phyloP scores from a whole-genome alignment of 1,140 invertebrate genomes.

The Drosophila insularis region DNA sequence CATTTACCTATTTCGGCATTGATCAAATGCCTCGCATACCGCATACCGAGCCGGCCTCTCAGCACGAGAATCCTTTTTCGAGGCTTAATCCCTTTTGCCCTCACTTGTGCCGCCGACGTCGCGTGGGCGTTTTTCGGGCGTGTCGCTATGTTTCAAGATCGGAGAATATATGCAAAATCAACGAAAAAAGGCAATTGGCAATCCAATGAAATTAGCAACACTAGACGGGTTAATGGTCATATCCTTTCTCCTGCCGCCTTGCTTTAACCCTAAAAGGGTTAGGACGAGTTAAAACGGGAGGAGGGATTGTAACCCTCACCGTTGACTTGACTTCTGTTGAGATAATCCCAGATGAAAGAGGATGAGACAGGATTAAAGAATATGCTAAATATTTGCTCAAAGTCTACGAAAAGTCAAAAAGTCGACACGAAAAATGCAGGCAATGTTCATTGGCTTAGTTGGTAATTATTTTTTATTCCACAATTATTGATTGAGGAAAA shows the following conservation, averaged over 20 bases:
- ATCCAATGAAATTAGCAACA: constrained; percentile 78
- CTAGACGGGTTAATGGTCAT: constrained; percentile 76
- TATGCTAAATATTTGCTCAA: constrained; percentile 17
- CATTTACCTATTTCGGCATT: constrained; percentile 34
- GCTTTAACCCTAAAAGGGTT: constrained; percentile 8
- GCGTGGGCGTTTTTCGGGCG: constrained; percentile 64
- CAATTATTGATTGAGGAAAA: too few species aligned
- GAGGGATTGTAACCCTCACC: constrained; percentile 26
- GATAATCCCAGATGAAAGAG: constrained; percentile 76
- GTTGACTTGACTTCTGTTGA: constrained; percentile 74
- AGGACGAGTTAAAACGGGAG: constrained; percentile 40
- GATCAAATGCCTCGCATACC: constrained; percentile 30
- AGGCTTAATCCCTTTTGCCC: constrained; percentile 42
- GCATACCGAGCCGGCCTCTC: constrained; percentile 20
- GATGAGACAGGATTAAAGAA: constrained; percentile 71
- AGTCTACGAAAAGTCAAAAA: constrained; percentile 54
- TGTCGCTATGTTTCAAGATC: constrained; percentile 42
- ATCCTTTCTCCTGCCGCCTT: constrained; percentile 36
- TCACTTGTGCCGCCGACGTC: constrained; percentile 51
- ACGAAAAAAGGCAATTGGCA: constrained; percentile 35
- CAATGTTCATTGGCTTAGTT: too few species aligned
- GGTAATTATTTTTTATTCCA: too few species aligned
- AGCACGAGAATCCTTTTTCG: constrained; percentile 48
- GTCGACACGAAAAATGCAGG: too few species aligned
- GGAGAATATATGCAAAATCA: constrained; percentile 44